Percentiles rank a stretch among this genome's conserved stretches.
Evolutionary conservation across 2,797 vertebrate genomes (phyloP).

Genomic region (Myotis myotis): DNA sequence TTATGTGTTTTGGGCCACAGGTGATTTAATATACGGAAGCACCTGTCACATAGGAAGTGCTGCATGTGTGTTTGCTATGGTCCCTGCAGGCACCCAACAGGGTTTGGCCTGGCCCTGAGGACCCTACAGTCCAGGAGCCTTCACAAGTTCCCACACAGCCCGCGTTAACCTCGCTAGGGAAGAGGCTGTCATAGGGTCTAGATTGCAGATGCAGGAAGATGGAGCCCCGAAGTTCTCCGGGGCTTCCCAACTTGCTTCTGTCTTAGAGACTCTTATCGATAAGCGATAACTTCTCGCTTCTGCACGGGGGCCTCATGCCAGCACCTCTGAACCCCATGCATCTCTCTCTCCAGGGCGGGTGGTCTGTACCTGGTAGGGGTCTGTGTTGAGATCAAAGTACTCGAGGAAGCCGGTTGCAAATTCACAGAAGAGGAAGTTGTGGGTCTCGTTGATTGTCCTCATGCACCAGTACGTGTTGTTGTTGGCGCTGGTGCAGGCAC

Average conservation of each 20-base stretch:
- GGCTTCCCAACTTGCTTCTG: background rate
- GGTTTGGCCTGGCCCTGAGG: background rate
- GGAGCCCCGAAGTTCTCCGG: background rate
- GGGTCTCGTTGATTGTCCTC: slow-evolving; percentile 96
- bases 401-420: slow-evolving; percentile 98
- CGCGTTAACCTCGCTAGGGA: background rate
- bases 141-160: background rate
- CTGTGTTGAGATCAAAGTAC: slow-evolving; percentile 97
- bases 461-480: slow-evolving; percentile 99
- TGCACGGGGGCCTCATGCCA: background rate
- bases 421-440: slow-evolving; percentile 99
- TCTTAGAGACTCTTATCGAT: background rate
- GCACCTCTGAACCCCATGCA: rapidly evolving
- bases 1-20: background rate
- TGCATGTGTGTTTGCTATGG: background rate
- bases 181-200: rapidly evolving
- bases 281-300: background rate
- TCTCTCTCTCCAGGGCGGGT: background rate
- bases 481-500: slow-evolving; percentile 98
- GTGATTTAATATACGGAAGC: background rate
- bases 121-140: background rate
- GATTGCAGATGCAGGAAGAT: rapidly evolving
- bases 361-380: slow-evolving; percentile 93
- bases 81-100: background rate
- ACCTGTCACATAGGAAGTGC: rapidly evolving